Evolutionary conservation across 2,113 vertebrate species (phyloP).

Genomic region (Chelonoidis abingdonii): DNA sequence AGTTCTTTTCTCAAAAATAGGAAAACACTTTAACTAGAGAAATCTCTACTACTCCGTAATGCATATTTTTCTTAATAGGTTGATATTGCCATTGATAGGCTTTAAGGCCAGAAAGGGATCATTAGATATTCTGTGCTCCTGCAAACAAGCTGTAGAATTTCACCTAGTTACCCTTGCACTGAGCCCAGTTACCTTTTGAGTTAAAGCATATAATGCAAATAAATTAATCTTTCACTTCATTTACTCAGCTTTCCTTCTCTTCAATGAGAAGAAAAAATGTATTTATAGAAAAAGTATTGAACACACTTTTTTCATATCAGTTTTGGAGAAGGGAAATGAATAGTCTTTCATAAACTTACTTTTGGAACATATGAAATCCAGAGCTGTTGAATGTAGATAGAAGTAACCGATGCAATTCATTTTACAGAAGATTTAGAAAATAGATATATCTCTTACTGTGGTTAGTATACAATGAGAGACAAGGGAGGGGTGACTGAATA

Average conservation of each 20-base stretch:
- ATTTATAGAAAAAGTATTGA: neutral
- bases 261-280: neutral
- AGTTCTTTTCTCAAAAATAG: neutral
- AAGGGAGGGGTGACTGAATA: neutral
- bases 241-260: neutral
- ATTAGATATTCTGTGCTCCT: neutral
- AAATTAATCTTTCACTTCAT: neutral
- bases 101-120: neutral
- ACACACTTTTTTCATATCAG: neutral
- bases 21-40: neutral
- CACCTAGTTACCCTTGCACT: neutral
- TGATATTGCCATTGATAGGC: neutral
- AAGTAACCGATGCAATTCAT: neutral
- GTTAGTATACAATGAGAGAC: neutral
- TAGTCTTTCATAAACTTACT: neutral
- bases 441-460: neutral
- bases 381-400: neutral
- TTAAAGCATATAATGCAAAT: neutral
- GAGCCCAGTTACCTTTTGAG: neutral
- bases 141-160: neutral
- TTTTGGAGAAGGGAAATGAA: neutral
- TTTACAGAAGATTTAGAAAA: neutral
- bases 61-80: neutral
- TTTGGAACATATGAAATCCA: neutral
- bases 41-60: neutral